Conservation (phyloP, 2,113 vertebrate genomes). For the Campylorhamphus procurvoides region DNA sequence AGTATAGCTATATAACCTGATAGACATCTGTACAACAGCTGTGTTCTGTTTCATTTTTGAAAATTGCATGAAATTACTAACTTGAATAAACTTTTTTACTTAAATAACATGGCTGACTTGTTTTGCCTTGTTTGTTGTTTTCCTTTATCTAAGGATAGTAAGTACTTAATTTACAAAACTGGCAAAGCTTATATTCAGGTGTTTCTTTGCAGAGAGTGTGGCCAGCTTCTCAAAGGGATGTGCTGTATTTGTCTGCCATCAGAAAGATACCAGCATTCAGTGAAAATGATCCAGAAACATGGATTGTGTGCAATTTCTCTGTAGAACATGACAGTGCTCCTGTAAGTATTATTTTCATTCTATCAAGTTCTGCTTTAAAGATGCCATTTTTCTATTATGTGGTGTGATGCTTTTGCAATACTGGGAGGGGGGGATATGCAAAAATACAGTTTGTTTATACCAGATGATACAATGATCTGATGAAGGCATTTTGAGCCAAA, state of each 20-base stretch:
- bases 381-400: neutral
- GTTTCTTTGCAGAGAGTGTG: conserved; percentile 73
- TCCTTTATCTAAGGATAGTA: neutral
- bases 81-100: neutral
- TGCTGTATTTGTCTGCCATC: conserved; percentile 94
- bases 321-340: conserved; percentile 91
- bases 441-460: no score
- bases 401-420: neutral
- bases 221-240: conserved; percentile 95
- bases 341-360: conserved; percentile 75
- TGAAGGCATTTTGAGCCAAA: no score
- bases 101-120: neutral
- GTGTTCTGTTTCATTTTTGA: neutral
- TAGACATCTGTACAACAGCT: neutral
- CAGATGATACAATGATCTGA: no score
- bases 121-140: neutral
- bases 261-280: conserved; percentile 90
- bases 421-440: no score
- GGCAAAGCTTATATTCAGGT: neutral
- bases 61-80: neutral
- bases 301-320: conserved; percentile 98
- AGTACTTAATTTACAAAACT: neutral
- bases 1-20: neutral
- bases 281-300: conserved; percentile 96
- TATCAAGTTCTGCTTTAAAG: neutral